Conservation (phyloP, 2,797 vertebrate species). For the Enteromius unitaeniatus region DNA sequence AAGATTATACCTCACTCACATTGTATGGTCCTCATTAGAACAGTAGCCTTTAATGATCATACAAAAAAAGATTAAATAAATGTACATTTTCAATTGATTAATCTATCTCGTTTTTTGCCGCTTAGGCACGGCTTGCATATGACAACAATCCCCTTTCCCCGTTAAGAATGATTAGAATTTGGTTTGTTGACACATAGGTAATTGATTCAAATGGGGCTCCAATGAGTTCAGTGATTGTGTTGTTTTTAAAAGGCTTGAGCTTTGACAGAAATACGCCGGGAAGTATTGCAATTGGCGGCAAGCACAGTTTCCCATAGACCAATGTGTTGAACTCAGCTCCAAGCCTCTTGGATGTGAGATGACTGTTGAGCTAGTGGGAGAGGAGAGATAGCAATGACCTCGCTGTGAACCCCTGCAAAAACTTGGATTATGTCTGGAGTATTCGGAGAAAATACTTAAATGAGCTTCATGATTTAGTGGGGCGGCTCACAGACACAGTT, state of each 20-base stretch:
- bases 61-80: constrained; percentile 2
- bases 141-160: constrained; percentile 67
- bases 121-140: constrained; percentile 19
- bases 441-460: constrained; percentile 76
- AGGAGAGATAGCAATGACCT: constrained; percentile 80
- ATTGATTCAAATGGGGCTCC: constrained; percentile 79
- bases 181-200: constrained; percentile 80
- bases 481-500: constrained; percentile 69
- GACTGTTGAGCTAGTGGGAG: constrained; percentile 74
- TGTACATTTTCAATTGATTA: not conserved
- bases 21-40: not conserved
- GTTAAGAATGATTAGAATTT: constrained; percentile 72
- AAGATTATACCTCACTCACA: not conserved
- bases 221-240: constrained; percentile 76
- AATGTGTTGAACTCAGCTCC: constrained; percentile 76
- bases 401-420: constrained; percentile 79
- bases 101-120: constrained; percentile 13
- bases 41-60: constrained; percentile 1
- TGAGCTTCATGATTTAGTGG: constrained; percentile 77
- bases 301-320: constrained; percentile 80
- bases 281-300: constrained; percentile 83
- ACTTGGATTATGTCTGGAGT: constrained; percentile 73
- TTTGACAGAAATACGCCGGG: constrained; percentile 82
- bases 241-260: constrained; percentile 77
- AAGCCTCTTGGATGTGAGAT: constrained; percentile 78